Percentiles rank a stretch among this genome's conserved stretches.
phyloP scores from a whole-genome alignment of 2,113 vertebrate genomes.

The human (Homo sapiens) region GRCh38 chr4:93050001-93050500 shows the following conservation, averaged over 20 bases:
- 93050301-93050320: constrained; percentile 80
- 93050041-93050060: not conserved
- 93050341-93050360: constrained; percentile 77
- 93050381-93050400: constrained; percentile 87
- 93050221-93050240: constrained; percentile 54
- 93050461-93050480: constrained; percentile 84
- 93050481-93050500: constrained; percentile 81
- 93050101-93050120: constrained; percentile 10
- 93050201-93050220: constrained; percentile 38
- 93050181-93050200: not conserved
- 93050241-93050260: constrained; percentile 77
- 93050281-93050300: constrained; percentile 83
- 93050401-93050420: constrained; percentile 87
- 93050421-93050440: constrained; percentile 85
- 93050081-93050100: constrained; percentile 1
- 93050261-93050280: constrained; percentile 68
- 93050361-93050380: constrained; percentile 81
- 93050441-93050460: constrained; percentile 79
- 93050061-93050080: constrained; percentile 36
- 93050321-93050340: constrained; percentile 86
- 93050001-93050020: not conserved
- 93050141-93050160: constrained; percentile 21
- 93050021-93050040: not conserved
- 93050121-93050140: constrained; percentile 6
- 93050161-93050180: constrained; percentile 27